phyloP scores from a whole-genome alignment of 2,888 invertebrate species.

The Athripsodes cinereus region DNA sequence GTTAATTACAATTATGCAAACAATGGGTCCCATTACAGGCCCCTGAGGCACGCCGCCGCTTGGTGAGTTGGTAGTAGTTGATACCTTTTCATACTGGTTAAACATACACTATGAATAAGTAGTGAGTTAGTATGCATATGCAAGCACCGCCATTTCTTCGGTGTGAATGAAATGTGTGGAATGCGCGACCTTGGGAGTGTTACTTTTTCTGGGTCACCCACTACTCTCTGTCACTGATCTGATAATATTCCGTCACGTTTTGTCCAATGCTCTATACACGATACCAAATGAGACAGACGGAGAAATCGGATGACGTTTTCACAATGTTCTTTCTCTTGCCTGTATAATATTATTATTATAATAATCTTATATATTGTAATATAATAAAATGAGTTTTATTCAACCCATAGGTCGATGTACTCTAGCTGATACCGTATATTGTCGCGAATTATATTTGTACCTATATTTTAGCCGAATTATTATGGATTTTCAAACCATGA shows the following conservation, averaged over 20 bases:
- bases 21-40: background rate
- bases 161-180: slow-evolving; percentile 27
- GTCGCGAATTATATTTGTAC: background rate
- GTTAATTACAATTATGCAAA: slow-evolving; percentile 2
- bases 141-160: slow-evolving; percentile 19
- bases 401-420: background rate
- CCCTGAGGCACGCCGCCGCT: background rate
- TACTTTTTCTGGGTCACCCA: slow-evolving; percentile 20
- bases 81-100: background rate
- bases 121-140: background rate
- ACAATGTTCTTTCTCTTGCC: background rate
- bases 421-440: background rate
- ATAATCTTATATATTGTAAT: no score
- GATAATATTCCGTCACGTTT: background rate
- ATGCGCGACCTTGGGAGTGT: slow-evolving; percentile 27
- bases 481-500: no score
- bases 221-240: background rate
- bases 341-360: no score
- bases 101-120: no score
- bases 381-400: no score
- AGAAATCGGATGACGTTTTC: slow-evolving; percentile 4
- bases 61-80: background rate
- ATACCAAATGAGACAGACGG: background rate
- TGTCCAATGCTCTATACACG: background rate
- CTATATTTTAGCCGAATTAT: no score